phyloP scores from a whole-genome alignment of 2,888 invertebrate genomes.

The Priocnemis perturbator region DNA sequence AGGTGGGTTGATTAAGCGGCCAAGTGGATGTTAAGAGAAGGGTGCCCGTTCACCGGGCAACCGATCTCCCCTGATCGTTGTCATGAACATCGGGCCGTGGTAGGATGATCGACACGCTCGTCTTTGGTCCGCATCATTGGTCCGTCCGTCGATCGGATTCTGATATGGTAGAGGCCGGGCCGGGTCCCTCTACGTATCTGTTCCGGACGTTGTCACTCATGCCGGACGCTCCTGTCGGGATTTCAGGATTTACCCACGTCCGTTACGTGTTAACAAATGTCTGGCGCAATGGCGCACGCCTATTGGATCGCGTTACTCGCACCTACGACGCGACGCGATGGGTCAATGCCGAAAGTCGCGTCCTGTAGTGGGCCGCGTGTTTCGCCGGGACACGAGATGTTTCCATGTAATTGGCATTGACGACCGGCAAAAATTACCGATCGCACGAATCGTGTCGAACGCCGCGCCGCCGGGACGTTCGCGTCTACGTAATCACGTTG shows the following conservation, averaged over 20 bases:
- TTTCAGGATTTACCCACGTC: conserved; percentile 8
- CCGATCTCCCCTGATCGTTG: conserved; percentile 25
- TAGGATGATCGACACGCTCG: conserved; percentile 46
- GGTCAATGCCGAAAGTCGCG: too few species aligned
- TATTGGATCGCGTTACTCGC: too few species aligned
- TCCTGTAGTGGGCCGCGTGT: too few species aligned
- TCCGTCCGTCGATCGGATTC: conserved; percentile 32
- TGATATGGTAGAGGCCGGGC: conserved; percentile 33
- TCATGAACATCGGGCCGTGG: conserved; percentile 30
- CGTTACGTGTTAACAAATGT: conserved; percentile 5
- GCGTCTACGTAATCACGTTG: too few species aligned
- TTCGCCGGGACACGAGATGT: too few species aligned
- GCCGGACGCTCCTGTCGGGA: conserved; percentile 5
- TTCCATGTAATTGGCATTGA: too few species aligned
- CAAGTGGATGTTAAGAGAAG: conserved; percentile 10
- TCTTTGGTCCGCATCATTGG: conserved; percentile 40
- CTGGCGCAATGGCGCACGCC: conserved; percentile 1
- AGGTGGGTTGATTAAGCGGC: conserved; percentile 1
- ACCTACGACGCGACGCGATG: too few species aligned
- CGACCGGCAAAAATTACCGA: too few species aligned
- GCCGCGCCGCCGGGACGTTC: too few species aligned
- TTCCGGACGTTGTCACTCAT: conserved; percentile 50
- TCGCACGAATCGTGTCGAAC: too few species aligned
- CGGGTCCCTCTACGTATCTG: conserved; percentile 45
- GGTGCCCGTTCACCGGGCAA: conserved; percentile 1